A percentile compares a stretch with the other conserved stretches of the same genome.
phyloP scores from a whole-genome alignment of 2,797 vertebrate species.

The Yasuhikotakia modesta region DNA sequence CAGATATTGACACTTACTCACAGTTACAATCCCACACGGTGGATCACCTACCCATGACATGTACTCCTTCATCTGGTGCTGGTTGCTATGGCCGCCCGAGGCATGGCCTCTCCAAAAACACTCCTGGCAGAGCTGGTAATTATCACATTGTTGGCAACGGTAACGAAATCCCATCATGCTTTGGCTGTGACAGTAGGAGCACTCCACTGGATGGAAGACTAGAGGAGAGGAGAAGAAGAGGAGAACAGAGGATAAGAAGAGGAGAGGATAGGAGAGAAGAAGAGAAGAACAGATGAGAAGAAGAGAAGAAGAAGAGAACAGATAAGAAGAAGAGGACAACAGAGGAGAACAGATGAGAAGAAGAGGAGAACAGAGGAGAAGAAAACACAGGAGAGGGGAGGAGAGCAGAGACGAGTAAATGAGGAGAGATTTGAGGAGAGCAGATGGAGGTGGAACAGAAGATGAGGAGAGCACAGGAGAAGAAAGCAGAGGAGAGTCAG shows the following conservation, averaged over 20 bases:
- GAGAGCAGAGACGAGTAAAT: too few relatives aligned
- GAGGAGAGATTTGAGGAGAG: background rate
- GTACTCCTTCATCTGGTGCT: slow-evolving; percentile 99
- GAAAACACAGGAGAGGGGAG: too few relatives aligned
- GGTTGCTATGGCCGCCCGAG: slow-evolving; percentile 98
- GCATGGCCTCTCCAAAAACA: slow-evolving; percentile 99
- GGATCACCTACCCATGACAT: slow-evolving; percentile 92
- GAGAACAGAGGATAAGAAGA: too few relatives aligned
- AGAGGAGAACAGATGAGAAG: too few relatives aligned
- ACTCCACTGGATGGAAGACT: slow-evolving; percentile 99
- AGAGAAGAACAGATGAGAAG: too few relatives aligned
- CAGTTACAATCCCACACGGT: slow-evolving; percentile 43
- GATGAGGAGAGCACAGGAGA: background rate
- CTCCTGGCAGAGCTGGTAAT: slow-evolving; percentile 99
- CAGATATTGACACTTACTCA: slow-evolving; percentile 10
- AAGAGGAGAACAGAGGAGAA: too few relatives aligned
- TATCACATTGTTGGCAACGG: slow-evolving; percentile 99
- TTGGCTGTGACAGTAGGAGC: slow-evolving; percentile 97
- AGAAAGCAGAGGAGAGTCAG: background rate
- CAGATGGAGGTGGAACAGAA: too few relatives aligned
- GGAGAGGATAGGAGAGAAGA: too few relatives aligned
- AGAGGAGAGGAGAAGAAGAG: too few relatives aligned
- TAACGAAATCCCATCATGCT: slow-evolving; percentile 99
- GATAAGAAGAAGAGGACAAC: too few relatives aligned
- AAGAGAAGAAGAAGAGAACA: too few relatives aligned